These are phyloP conservation scores for Acanthochromis polyacanthus DNA, from an alignment of 2,113 vertebrate genomes.

Conservation along the genomic window DNA sequence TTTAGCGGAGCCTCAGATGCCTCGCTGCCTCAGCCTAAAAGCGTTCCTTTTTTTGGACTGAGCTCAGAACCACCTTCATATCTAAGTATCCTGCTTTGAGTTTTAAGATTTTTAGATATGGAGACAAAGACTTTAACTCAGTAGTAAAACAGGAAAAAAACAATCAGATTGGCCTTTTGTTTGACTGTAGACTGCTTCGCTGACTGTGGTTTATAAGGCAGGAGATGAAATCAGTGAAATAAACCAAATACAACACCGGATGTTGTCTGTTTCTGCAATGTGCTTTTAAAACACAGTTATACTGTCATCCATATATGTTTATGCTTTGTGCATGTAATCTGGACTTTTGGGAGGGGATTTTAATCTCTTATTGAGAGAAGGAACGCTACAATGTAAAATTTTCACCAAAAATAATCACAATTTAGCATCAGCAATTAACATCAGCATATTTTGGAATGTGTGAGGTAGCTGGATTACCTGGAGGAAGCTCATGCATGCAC, in stretches of 20 bases:
- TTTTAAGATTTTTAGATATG: slow-evolving; percentile 84
- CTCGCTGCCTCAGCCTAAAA: slow-evolving; percentile 9
- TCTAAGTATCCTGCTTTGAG: slow-evolving; percentile 69
- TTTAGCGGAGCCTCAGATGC: slow-evolving; percentile 19
- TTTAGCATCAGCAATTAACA: too few relatives aligned
- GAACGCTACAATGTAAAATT: too few relatives aligned
- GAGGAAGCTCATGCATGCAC: too few relatives aligned
- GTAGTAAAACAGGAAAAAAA: slow-evolving; percentile 63
- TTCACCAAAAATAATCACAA: too few relatives aligned
- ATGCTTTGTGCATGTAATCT: too few relatives aligned
- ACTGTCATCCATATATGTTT: too few relatives aligned
- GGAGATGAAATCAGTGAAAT: slow-evolving; percentile 79
- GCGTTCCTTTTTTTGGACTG: background rate
- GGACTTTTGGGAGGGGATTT: too few relatives aligned
- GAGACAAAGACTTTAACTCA: slow-evolving; percentile 63
- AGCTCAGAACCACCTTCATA: slow-evolving; percentile 51
- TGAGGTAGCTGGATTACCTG: too few relatives aligned
- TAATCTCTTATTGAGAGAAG: too few relatives aligned
- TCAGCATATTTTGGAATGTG: too few relatives aligned
- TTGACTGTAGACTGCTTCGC: slow-evolving; percentile 78
- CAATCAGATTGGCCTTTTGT: slow-evolving; percentile 81
- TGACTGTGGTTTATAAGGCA: slow-evolving; percentile 78
- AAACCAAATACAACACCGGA: slow-evolving; percentile 83
- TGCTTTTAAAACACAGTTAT: background rate
- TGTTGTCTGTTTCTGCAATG: background rate